Base-by-base conservation (phyloP, 2,888 invertebrate species). In the Autographa gamma region DNA sequence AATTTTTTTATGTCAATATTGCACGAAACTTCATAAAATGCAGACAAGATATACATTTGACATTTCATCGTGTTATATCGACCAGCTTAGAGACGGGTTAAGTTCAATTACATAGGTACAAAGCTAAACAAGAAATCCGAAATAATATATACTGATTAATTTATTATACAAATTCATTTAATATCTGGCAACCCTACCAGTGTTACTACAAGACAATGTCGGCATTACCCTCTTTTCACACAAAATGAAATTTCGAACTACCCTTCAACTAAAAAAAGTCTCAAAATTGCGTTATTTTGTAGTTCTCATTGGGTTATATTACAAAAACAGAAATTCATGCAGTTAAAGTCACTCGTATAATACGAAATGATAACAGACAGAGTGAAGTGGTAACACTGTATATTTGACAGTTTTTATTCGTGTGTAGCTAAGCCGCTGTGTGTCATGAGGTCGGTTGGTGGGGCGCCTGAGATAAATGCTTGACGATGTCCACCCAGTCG, bases 401-500 rank as follows among this genome's bases (percentile, higher is more conserved):
- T n/a, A n/a, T n/a, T 48, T n/a, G 8, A 48, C n/a, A n/a, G 3
- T n/a, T 0, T n/a, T n/a, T n/a, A 48, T 48, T 48, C n/a, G n/a
- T 48, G 8, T n/a, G 48, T 48, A 7, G n/a, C 48, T 48, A 48
- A n/a, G 48, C 48, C 48, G n/a, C n/a, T n/a, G n/a, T 48, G 60
- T 88, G 91, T 93, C 93, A 93, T 87, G 93, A 93, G 7, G 88
- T 71, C 0, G 92, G 89, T 16, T 89, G 89, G 71, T 94, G 93
- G 0, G 94, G 94, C 0, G 86, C 95, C 52, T 99, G 99, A 13
- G 98, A 98, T 71, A 99, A 96, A 94, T 99, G 99, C 92, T 98
- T 98, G n/a, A 99, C 97, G 76, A 99, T 97, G 89, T 99, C 99
- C 13, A 99, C 97, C 99, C 99, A 99, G 94, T 99, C 97, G 97